A percentile compares a stretch with the other conserved stretches of the same genome.
Evolutionary conservation across 2,888 invertebrate genomes (phyloP).

Genomic region (Andrena trimmerana): DNA sequence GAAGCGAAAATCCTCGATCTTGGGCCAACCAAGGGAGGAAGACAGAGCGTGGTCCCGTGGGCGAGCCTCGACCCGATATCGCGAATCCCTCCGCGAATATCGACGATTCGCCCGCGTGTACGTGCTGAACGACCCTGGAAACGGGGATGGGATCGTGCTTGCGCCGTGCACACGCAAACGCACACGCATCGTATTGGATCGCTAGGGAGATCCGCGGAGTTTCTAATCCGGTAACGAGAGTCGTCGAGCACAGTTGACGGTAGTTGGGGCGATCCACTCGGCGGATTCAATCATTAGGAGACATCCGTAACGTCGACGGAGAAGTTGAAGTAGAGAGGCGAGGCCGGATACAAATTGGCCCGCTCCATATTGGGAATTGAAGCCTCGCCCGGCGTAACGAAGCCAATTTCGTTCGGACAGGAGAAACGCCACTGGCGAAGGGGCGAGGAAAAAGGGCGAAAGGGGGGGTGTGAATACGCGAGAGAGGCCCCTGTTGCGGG

Average conservation of each 20-base stretch:
- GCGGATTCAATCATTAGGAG: slow-evolving; percentile 70
- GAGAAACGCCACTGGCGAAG: slow-evolving; percentile 32
- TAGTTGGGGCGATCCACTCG: slow-evolving; percentile 53
- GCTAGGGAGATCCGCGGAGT: slow-evolving; percentile 35
- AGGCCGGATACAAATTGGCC: slow-evolving; percentile 74
- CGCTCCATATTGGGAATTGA: slow-evolving; percentile 72
- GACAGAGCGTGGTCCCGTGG: slow-evolving; percentile 15
- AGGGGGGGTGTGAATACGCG: slow-evolving; percentile 7
- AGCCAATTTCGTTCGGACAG: slow-evolving; percentile 71
- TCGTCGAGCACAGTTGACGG: slow-evolving; percentile 24
- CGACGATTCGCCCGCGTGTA: slow-evolving; percentile 33
- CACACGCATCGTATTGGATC: slow-evolving; percentile 5
- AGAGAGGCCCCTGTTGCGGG: slow-evolving; percentile 4
- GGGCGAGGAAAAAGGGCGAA: slow-evolving; percentile 9
- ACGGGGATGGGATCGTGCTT: slow-evolving; percentile 19
- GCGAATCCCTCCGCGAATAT: slow-evolving; percentile 59
- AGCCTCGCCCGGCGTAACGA: slow-evolving; percentile 70
- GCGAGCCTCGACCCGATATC: slow-evolving; percentile 56
- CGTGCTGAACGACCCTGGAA: not conserved
- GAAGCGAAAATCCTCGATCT: slow-evolving; percentile 43
- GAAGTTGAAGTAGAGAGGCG: slow-evolving; percentile 32
- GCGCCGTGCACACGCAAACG: not conserved
- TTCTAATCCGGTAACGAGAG: slow-evolving; percentile 59
- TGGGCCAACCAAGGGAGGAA: slow-evolving; percentile 7
- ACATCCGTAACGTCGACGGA: slow-evolving; percentile 47